phyloP scores from a whole-genome alignment of 2,888 invertebrate species.

The Cryptus viduatorius region DNA sequence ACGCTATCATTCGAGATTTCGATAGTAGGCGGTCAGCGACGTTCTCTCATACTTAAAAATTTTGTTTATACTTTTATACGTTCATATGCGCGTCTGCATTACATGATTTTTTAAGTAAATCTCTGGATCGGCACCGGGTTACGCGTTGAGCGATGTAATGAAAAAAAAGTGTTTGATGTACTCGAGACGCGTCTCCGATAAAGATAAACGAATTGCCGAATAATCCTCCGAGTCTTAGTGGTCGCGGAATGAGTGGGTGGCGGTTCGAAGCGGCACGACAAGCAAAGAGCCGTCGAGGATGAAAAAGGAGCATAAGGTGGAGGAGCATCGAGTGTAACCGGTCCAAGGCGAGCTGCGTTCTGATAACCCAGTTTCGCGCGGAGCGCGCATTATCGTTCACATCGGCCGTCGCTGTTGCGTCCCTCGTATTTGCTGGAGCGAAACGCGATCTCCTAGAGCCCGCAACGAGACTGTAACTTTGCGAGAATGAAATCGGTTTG shows the following conservation, averaged over 20 bases:
- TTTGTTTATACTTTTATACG: not conserved
- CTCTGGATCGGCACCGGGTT: no score
- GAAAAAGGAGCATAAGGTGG: constrained; percentile 66
- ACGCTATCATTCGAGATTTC: no score
- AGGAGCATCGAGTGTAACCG: constrained; percentile 78
- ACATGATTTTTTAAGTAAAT: not conserved
- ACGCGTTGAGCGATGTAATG: no score
- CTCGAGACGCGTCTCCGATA: no score
- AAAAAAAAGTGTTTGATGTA: no score
- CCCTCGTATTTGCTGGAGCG: constrained; percentile 76
- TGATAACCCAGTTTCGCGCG: constrained; percentile 82
- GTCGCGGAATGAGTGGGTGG: constrained; percentile 66
- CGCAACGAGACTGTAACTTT: constrained; percentile 32
- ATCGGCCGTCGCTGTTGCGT: constrained; percentile 69
- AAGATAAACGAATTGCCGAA: constrained; percentile 5
- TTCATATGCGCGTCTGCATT: no score
- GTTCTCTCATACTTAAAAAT: not conserved
- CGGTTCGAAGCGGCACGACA: constrained; percentile 31
- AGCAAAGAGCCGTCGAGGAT: constrained; percentile 10
- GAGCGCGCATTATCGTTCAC: constrained; percentile 78
- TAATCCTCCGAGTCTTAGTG: not conserved
- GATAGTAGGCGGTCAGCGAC: no score
- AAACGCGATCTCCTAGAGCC: constrained; percentile 72
- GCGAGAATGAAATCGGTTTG: constrained; percentile 27
- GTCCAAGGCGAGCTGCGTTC: constrained; percentile 82